A percentile compares a stretch with the other conserved stretches of the same genome.
phyloP scores from a whole-genome alignment of 2,113 vertebrate genomes.

The Strix aluco region DNA sequence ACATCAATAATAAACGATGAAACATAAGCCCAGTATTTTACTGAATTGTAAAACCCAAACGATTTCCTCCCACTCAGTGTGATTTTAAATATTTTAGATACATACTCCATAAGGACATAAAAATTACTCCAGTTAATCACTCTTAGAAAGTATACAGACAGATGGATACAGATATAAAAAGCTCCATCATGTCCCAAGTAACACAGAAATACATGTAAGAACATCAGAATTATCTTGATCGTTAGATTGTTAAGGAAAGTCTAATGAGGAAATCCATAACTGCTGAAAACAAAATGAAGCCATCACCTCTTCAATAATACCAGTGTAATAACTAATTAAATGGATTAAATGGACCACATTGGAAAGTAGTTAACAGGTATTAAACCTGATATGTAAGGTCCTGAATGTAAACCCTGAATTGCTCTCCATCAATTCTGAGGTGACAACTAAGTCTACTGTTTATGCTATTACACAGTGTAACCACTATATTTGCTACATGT shows the following conservation, averaged over 20 bases:
- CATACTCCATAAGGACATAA: not conserved
- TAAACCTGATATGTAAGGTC: not conserved
- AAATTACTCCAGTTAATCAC: not conserved
- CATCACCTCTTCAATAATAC: not conserved
- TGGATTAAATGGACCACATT: not conserved
- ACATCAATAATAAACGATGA: not conserved
- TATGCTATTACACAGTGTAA: not conserved
- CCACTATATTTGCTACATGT: fast-evolving
- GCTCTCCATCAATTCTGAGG: not conserved
- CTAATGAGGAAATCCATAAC: not conserved
- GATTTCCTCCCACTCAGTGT: not conserved
- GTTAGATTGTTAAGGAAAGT: not conserved
- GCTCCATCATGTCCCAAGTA: not conserved
- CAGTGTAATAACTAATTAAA: not conserved
- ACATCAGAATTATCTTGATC: not conserved
- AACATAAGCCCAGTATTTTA: not conserved
- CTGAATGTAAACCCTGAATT: not conserved
- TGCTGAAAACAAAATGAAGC: not conserved
- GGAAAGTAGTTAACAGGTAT: not conserved
- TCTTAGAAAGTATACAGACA: not conserved
- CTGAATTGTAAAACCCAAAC: not conserved
- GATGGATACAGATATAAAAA: slow-evolving; percentile 1
- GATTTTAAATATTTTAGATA: slow-evolving; percentile 17
- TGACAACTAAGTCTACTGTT: not conserved
- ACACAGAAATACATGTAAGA: not conserved